Evolutionary conservation across 2,113 vertebrate species (phyloP).

Genomic region (Bolborhynchus lineola): DNA sequence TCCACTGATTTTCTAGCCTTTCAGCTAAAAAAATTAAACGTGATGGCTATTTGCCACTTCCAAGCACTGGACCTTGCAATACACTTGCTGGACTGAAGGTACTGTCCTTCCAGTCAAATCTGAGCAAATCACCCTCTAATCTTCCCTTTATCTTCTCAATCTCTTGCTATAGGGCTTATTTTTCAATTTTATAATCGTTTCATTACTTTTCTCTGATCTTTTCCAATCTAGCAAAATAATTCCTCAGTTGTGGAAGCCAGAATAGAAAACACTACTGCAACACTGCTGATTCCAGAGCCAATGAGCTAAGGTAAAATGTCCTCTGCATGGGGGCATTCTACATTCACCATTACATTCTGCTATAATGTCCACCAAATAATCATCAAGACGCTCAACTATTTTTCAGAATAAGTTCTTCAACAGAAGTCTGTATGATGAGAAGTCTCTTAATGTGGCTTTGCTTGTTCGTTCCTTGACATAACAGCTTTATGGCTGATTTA

Average conservation of each 20-base stretch:
- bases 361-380: background rate
- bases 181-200: background rate
- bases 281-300: background rate
- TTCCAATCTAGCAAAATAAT: background rate
- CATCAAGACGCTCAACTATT: background rate
- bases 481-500: slow-evolving; percentile 19
- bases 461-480: background rate
- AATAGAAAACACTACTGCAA: background rate
- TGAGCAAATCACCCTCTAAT: slow-evolving; percentile 6
- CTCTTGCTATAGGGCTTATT: background rate
- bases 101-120: slow-evolving; percentile 15
- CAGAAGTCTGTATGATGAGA: background rate
- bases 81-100: background rate
- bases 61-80: background rate
- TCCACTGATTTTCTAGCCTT: background rate
- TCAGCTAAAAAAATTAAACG: background rate
- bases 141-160: background rate
- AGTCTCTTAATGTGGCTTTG: background rate
- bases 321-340: background rate
- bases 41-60: slow-evolving; percentile 2
- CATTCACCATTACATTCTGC: background rate
- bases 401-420: background rate
- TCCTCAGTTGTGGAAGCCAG: background rate
- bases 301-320: background rate
- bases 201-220: background rate